phyloP scores from a whole-genome alignment of 2,888 invertebrate species.

The Trichacis sp. region DNA sequence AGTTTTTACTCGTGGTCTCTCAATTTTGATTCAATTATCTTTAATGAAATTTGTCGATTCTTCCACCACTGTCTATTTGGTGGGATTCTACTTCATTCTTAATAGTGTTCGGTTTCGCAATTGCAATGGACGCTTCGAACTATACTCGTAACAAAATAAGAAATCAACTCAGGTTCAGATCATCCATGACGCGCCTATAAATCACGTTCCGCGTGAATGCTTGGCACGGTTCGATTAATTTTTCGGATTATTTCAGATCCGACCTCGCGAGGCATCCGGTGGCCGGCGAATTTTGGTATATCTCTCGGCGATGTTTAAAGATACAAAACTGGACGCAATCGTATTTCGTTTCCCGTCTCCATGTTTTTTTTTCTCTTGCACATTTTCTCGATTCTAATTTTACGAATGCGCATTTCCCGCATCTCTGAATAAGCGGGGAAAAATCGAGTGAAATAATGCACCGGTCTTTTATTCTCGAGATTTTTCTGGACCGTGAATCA shows the following conservation, averaged over 20 bases:
- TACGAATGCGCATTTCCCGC: not conserved
- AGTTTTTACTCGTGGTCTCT: no score
- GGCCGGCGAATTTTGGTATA: constrained; percentile 8
- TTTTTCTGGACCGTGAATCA: not conserved
- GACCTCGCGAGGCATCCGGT: constrained; percentile 48
- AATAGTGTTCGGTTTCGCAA: no score
- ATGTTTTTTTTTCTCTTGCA: not conserved
- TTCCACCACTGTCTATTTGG: no score
- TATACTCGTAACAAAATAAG: not conserved
- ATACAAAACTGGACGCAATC: constrained; percentile 31
- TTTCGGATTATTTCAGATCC: constrained; percentile 49
- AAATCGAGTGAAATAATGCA: not conserved
- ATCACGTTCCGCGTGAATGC: constrained; percentile 19
- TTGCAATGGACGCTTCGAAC: no score
- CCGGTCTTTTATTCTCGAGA: no score
- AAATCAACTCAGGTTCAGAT: constrained; percentile 9
- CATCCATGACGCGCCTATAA: constrained; percentile 13
- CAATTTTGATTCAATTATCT: no score
- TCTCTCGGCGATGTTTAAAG: constrained; percentile 18
- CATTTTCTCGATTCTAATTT: not conserved
- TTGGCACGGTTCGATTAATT: constrained; percentile 32
- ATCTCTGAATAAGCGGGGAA: no score
- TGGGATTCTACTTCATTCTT: no score
- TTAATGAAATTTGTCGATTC: no score
- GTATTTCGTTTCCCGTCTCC: not conserved